These are phyloP conservation scores for Listrodromus nycthemerus DNA, from an alignment of 2,888 invertebrate species.

Conservation along the genomic window DNA sequence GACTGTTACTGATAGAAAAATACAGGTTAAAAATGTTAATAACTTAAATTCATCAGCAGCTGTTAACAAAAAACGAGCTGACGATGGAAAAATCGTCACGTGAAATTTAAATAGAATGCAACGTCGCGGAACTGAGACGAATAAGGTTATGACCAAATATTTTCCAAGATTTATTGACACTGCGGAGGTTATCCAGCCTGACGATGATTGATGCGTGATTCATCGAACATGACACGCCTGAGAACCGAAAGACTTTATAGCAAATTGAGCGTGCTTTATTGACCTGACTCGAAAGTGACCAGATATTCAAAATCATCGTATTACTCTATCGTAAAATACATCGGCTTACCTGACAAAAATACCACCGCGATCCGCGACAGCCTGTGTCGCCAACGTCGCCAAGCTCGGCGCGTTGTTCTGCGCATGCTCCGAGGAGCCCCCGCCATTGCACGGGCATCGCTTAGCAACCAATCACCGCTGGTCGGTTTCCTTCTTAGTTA, in stretches of 20 bases:
- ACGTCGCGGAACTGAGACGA: not conserved
- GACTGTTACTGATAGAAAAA: too few relatives aligned
- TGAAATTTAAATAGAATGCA: not conserved
- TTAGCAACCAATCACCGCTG: constrained; percentile 31
- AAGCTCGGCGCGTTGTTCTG: constrained; percentile 28
- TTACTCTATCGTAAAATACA: not conserved
- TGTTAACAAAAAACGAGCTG: too few relatives aligned
- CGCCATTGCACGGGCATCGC: constrained; percentile 10
- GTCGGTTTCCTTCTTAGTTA: not conserved
- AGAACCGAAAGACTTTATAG: not conserved
- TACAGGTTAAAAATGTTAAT: too few relatives aligned
- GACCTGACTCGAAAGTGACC: not conserved
- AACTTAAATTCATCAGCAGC: too few relatives aligned
- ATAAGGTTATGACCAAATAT: not conserved
- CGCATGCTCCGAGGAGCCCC: constrained; percentile 25
- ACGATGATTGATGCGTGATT: not conserved
- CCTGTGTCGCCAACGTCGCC: constrained; percentile 53
- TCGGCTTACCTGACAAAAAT: constrained; percentile 56
- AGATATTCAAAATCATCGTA: not conserved
- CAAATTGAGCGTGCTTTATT: not conserved
- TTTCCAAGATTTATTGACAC: not conserved
- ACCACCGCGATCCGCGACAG: constrained; percentile 8
- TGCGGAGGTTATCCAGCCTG: constrained; percentile 38
- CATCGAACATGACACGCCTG: not conserved
- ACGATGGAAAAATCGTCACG: not conserved